Conservation (phyloP, 2,888 invertebrate genomes). For the Ptilodon capucinus region DNA sequence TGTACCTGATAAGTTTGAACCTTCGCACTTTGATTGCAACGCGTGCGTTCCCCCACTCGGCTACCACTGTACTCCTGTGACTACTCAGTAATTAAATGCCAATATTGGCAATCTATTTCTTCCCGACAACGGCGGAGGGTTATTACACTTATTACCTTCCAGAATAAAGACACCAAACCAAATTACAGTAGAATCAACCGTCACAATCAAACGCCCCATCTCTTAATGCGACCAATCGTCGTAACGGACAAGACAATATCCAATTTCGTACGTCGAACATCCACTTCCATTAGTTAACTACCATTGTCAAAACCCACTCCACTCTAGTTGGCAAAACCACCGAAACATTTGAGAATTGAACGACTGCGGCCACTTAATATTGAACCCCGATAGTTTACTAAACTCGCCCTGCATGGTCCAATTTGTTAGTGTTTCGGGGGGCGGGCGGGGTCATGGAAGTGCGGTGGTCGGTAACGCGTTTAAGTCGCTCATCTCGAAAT, state of each 20-base stretch:
- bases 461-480: constrained; percentile 69
- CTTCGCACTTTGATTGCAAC: too few relatives aligned
- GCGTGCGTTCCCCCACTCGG: too few relatives aligned
- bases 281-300: constrained; percentile 75
- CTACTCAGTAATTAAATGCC: too few relatives aligned
- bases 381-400: constrained; percentile 43
- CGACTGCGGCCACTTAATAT: constrained; percentile 48
- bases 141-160: neutral
- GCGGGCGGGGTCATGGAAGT: constrained; percentile 40
- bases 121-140: too few relatives aligned
- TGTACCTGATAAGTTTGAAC: too few relatives aligned
- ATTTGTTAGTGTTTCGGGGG: constrained; percentile 20
- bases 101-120: too few relatives aligned
- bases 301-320: constrained; percentile 78
- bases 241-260: constrained; percentile 54
- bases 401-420: constrained; percentile 33
- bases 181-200: constrained; percentile 34
- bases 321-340: constrained; percentile 68
- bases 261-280: constrained; percentile 54
- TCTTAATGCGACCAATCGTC: constrained; percentile 45
- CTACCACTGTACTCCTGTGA: too few relatives aligned
- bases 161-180: constrained; percentile 18
- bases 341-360: constrained; percentile 73
- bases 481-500: constrained; percentile 81
- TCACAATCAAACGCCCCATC: constrained; percentile 38